Percentiles rank a stretch among this genome's conserved stretches.
Conservation (phyloP, 2,797 vertebrate genomes). For the Tenualosa ilisha region DNA sequence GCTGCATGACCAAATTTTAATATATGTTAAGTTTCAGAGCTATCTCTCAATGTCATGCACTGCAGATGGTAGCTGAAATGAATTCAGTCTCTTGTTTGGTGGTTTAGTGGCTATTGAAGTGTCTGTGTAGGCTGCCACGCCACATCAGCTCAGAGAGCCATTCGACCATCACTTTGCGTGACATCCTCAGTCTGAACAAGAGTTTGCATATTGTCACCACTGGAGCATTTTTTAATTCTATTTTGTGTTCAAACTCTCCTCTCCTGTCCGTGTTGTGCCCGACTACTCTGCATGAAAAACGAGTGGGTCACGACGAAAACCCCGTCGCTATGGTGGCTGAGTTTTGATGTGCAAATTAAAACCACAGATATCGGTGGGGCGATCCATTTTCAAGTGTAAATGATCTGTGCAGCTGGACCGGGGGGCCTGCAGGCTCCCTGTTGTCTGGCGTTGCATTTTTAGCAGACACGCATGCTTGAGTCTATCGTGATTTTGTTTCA, state of each 20-base stretch:
- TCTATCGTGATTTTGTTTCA: not conserved
- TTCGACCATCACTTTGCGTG: not conserved
- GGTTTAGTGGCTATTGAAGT: no score
- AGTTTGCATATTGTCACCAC: not conserved
- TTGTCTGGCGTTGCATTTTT: not conserved
- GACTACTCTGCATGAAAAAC: conserved; percentile 9
- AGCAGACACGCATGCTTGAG: no score
- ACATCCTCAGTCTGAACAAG: not conserved
- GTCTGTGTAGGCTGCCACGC: no score
- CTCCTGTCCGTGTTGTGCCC: not conserved
- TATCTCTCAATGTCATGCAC: no score
- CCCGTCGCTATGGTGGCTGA: conserved; percentile 21
- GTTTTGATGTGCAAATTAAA: conserved; percentile 51
- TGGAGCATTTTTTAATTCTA: not conserved
- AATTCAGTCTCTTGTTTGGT: no score
- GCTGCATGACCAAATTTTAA: no score
- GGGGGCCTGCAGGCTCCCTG: not conserved
- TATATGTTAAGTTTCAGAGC: no score
- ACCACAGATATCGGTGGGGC: not conserved
- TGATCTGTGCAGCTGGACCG: conserved; percentile 25
- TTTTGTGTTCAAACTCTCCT: not conserved
- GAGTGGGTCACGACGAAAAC: conserved; percentile 40
- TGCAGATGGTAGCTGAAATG: no score
- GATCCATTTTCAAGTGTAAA: conserved; percentile 48
- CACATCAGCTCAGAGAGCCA: no score